Evolutionary conservation across 2,797 vertebrate species (phyloP), one percentile per base, ranked within the genome.

Genomic region (Psittacula derbiana): DNA sequence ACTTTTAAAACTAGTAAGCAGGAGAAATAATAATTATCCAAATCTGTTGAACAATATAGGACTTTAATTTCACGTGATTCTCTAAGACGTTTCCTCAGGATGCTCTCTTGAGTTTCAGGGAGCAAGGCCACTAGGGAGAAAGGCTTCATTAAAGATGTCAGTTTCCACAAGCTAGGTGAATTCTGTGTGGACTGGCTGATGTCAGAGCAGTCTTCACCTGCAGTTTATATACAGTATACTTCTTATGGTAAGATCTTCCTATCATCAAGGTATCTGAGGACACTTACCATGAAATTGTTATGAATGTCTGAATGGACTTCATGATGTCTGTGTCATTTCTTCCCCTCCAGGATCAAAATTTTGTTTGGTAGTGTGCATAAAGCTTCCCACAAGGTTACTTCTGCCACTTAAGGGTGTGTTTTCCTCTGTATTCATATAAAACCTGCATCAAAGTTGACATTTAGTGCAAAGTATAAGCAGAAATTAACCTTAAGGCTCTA

Each of bases 401-500:
- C 12, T 44, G 47, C 28, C 16, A 58, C 47, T 50, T 19, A 6
- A 44, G 24, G 18, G 18, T 33, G 46, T 11, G 14, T 53, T 84
- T 84, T 53, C 38, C 21, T 49, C 15, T 65, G 16, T 30, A 11
- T 83, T 89, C 50, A 50, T 1, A 3, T 66, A 75, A 91, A 96
- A 78, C 36, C 23, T 72, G 33, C 11, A 44, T 80, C 86, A 78
- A 41, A 13, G 18, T 58, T 97, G 95, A 94, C 90, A 96, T 97
- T 97, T 95, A 92, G 24, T 66, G 17, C 0, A 0, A 84, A 52
- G 17, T 46, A 40, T 46, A 73, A 84, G 27, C 30, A 7, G 94
- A 95, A 97, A 94, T 93, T 92, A 94, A 86, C 71, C 70, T 93
- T 92, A 86, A 70, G 71, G 16, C 40, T 96, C n/a, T 97, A 97